Conservation (phyloP, 2,888 invertebrate genomes). For the Nemurella pictetii region DNA sequence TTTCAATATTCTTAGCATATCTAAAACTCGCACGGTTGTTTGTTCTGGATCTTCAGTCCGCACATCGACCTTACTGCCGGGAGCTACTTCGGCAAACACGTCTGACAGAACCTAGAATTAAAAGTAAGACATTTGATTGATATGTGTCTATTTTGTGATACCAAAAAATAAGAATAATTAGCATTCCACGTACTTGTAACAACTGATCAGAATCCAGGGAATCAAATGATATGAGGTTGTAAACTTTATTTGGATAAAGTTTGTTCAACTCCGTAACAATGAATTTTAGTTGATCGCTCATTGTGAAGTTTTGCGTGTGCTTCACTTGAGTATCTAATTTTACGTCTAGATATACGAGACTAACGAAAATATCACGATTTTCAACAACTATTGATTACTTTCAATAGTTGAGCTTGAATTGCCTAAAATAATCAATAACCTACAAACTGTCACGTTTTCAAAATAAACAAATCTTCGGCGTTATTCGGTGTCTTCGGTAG, state of each 20-base stretch:
- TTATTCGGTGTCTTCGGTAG: too few species aligned
- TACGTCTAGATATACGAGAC: neutral
- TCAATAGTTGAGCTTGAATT: neutral
- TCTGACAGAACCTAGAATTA: conserved; percentile 64
- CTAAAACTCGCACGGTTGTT: conserved; percentile 71
- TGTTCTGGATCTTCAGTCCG: conserved; percentile 75
- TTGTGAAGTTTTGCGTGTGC: conserved; percentile 45
- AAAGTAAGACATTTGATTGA: too few species aligned
- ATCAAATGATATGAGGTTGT: conserved; percentile 84
- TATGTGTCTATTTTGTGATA: neutral
- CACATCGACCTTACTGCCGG: conserved; percentile 71
- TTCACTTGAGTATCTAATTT: neutral
- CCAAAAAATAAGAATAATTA: neutral
- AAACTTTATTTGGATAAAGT: conserved; percentile 69
- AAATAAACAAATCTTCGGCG: neutral
- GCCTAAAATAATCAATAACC: neutral
- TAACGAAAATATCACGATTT: neutral
- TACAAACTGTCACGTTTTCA: neutral
- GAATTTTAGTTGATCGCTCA: conserved; percentile 69
- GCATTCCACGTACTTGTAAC: conserved; percentile 58
- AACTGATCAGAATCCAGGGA: conserved; percentile 73
- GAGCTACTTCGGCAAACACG: conserved; percentile 71
- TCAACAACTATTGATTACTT: neutral
- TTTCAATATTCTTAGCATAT: conserved; percentile 74
- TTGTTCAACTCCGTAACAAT: conserved; percentile 75